Conservation (phyloP, 2,888 invertebrate species). For the Eristalinus sepulchralis region DNA sequence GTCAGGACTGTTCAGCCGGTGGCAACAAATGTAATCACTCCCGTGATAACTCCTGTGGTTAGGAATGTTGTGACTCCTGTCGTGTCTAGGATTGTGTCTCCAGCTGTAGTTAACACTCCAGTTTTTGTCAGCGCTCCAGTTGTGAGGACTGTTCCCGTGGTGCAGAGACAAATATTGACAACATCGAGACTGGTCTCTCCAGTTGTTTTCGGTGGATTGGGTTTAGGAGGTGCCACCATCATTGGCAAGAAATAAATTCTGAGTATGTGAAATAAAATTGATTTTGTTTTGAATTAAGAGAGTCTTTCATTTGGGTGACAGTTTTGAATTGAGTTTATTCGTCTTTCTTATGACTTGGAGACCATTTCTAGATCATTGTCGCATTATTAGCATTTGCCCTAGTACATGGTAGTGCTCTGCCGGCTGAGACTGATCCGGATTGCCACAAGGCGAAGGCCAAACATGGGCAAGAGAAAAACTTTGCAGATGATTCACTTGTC, state of each 20-base stretch:
- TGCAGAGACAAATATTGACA: not conserved
- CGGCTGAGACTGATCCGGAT: too few species aligned
- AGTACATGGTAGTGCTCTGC: too few species aligned
- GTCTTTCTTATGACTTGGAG: too few species aligned
- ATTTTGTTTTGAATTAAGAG: not conserved
- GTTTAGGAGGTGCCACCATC: not conserved
- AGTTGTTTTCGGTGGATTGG: not conserved
- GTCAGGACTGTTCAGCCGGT: slow-evolving; percentile 12
- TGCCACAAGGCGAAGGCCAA: too few species aligned
- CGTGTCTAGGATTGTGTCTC: not conserved
- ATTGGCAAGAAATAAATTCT: not conserved
- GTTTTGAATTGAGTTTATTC: too few species aligned
- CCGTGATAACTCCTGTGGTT: slow-evolving; percentile 27
- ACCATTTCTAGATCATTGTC: too few species aligned
- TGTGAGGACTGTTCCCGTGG: slow-evolving; percentile 1
- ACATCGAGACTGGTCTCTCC: not conserved
- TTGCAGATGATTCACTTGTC: too few species aligned
- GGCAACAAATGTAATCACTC: slow-evolving; percentile 21
- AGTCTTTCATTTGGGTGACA: too few species aligned
- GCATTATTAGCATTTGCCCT: too few species aligned
- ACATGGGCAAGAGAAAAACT: too few species aligned
- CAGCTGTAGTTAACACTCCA: slow-evolving; percentile 10
- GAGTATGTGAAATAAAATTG: not conserved
- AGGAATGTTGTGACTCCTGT: slow-evolving; percentile 31
- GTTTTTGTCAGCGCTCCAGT: slow-evolving; percentile 5